A percentile compares a stretch with the other conserved stretches of the same genome.
Conservation (phyloP, 1,140 invertebrate genomes). For the Diploscapter pachys region DNA sequence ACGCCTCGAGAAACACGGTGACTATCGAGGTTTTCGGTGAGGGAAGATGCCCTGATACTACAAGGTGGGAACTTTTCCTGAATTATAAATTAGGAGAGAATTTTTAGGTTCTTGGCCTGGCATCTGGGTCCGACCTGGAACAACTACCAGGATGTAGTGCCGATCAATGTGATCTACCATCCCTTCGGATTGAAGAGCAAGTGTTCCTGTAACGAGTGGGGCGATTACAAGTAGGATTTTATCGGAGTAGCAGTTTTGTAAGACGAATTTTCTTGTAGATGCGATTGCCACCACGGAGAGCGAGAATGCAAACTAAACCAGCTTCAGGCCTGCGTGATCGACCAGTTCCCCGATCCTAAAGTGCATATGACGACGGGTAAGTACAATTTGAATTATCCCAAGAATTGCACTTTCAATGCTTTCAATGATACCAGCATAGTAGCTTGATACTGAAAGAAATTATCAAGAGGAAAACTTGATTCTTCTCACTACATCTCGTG, state of each 20-base stretch:
- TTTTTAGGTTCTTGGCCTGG: constrained; percentile 1
- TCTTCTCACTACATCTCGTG: too few relatives aligned
- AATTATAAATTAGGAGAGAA: too few relatives aligned
- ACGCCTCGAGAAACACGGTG: not conserved
- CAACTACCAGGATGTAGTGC: constrained; percentile 4
- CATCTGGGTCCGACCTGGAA: constrained; percentile 20
- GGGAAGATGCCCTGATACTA: constrained; percentile 19
- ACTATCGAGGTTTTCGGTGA: constrained; percentile 14
- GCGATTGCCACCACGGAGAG: constrained; percentile 19
- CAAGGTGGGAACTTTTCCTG: constrained; percentile 1
- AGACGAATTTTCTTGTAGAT: not conserved
- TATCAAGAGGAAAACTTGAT: too few relatives aligned
- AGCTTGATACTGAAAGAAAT: too few relatives aligned
- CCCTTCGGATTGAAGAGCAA: constrained; percentile 16
- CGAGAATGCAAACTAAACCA: constrained; percentile 22
- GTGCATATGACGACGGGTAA: constrained; percentile 16
- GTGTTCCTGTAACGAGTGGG: constrained; percentile 5
- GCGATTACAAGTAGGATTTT: constrained; percentile 1
- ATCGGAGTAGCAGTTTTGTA: not conserved
- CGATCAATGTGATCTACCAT: constrained; percentile 16
- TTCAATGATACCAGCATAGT: too few relatives aligned
- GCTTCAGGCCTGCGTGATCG: constrained; percentile 14
- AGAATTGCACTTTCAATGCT: not conserved
- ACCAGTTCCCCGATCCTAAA: constrained; percentile 15
- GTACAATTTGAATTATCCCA: not conserved